phyloP scores from a whole-genome alignment of 2,888 invertebrate genomes.

The Temnothorax unifasciatus region DNA sequence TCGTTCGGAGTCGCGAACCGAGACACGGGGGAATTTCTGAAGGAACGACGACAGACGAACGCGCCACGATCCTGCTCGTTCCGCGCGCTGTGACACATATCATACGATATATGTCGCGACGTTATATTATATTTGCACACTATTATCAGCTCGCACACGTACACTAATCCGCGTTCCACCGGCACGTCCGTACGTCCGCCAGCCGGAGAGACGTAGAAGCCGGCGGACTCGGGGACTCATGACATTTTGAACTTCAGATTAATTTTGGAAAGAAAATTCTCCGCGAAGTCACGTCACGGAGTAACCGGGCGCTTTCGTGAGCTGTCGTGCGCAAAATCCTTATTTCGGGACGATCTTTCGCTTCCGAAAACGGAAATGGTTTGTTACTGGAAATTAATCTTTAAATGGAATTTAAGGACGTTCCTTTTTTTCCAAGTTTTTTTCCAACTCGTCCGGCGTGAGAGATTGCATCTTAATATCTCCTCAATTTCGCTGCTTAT shows the following conservation, averaged over 20 bases:
- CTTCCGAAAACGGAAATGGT: background rate
- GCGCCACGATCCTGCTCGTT: constrained; percentile 19
- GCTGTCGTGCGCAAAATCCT: background rate
- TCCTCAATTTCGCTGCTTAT: background rate
- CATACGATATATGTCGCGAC: background rate
- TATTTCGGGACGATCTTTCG: background rate
- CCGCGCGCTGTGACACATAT: constrained; percentile 8
- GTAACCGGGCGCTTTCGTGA: background rate
- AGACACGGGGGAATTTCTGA: background rate
- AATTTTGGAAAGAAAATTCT: constrained; percentile 20
- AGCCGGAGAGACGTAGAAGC: constrained; percentile 10
- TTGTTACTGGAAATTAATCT: background rate
- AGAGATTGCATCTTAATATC: background rate
- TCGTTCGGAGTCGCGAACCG: background rate
- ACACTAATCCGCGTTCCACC: constrained; percentile 7
- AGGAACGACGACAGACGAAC: background rate
- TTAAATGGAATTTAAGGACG: background rate
- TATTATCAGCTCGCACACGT: constrained; percentile 18
- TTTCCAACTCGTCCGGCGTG: background rate
- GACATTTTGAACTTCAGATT: constrained; percentile 7
- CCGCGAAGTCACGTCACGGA: constrained; percentile 3
- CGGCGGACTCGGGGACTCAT: background rate
- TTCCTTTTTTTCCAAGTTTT: background rate
- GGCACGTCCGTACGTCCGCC: background rate
- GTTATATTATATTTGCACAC: constrained; percentile 22